Evolutionary conservation across 2,888 invertebrate species (phyloP).

Genomic region (Andrena fulva): DNA sequence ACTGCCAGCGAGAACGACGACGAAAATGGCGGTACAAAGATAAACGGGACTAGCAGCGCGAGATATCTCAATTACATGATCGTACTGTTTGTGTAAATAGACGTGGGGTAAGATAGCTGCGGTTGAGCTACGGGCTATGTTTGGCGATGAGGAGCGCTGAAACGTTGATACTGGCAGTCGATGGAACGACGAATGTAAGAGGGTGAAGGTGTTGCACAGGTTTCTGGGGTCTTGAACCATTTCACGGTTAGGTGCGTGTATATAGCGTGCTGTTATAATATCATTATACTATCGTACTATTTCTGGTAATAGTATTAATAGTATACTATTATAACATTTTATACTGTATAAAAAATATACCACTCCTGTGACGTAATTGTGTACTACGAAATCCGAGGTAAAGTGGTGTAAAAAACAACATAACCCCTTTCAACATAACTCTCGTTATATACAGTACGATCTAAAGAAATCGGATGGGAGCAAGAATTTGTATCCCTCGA

Average conservation of each 20-base stretch:
- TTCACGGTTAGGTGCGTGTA: background rate
- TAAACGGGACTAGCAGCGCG: constrained; percentile 77
- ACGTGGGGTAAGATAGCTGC: constrained; percentile 53
- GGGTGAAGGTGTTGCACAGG: background rate
- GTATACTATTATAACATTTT: constrained; percentile 21
- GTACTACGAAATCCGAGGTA: background rate
- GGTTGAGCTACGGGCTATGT: constrained; percentile 49
- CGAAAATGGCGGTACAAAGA: constrained; percentile 77
- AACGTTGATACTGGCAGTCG: constrained; percentile 22
- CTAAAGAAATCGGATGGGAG: too few species aligned
- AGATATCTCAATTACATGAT: constrained; percentile 83
- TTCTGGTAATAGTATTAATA: background rate
- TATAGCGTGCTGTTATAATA: constrained; percentile 15
- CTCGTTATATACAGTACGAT: too few species aligned
- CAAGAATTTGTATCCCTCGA: too few species aligned
- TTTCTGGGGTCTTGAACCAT: background rate
- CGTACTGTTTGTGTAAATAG: constrained; percentile 81
- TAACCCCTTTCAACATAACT: too few species aligned
- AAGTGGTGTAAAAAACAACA: background rate
- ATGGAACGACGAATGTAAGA: background rate
- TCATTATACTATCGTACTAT: constrained; percentile 30
- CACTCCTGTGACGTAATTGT: background rate
- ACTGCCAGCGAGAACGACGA: constrained; percentile 78
- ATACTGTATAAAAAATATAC: background rate
- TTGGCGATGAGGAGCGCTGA: constrained; percentile 37